phyloP scores from a whole-genome alignment of 1,140 invertebrate species.

The Anthonomus grandis region DNA sequence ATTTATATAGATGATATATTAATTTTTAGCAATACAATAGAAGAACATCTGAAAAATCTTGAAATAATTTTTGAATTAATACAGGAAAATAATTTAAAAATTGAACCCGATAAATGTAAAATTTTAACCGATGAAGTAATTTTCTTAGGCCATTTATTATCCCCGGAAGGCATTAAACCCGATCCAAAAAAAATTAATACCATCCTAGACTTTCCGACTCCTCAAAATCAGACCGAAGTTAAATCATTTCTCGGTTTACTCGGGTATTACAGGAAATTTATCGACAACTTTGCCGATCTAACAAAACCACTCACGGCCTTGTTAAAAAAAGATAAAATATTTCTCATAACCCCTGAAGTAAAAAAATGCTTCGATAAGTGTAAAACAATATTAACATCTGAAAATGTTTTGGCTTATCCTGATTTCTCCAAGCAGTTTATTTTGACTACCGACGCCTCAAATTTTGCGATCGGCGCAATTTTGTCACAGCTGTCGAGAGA shows the following conservation, averaged over 20 bases:
- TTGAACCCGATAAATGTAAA: slow-evolving; percentile 32
- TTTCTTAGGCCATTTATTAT: slow-evolving; percentile 36
- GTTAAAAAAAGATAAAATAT: slow-evolving; percentile 12
- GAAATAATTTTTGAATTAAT: slow-evolving; percentile 31
- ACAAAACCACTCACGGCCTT: slow-evolving; percentile 3
- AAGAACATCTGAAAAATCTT: slow-evolving; percentile 32
- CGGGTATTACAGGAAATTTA: slow-evolving; percentile 33
- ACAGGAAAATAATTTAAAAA: slow-evolving; percentile 18
- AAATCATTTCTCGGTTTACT: slow-evolving; percentile 33
- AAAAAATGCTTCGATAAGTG: slow-evolving; percentile 9
- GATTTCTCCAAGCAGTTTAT: slow-evolving; percentile 5
- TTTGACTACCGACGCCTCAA: not conserved
- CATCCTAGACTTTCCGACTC: slow-evolving; percentile 33
- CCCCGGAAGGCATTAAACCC: slow-evolving; percentile 29
- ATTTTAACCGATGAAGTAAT: slow-evolving; percentile 23
- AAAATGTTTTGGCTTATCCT: not conserved
- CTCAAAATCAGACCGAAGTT: slow-evolving; percentile 34
- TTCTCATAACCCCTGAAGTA: slow-evolving; percentile 3
- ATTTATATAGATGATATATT: slow-evolving; percentile 47
- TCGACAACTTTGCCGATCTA: slow-evolving; percentile 33
- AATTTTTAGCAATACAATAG: slow-evolving; percentile 27
- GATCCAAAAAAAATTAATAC: slow-evolving; percentile 33
- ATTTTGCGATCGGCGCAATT: not conserved
- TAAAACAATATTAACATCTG: slow-evolving; percentile 10
- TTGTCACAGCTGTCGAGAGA: slow-evolving; percentile 1